phyloP scores from a whole-genome alignment of 2,113 vertebrate species.

The Heptranchias perlo region DNA sequence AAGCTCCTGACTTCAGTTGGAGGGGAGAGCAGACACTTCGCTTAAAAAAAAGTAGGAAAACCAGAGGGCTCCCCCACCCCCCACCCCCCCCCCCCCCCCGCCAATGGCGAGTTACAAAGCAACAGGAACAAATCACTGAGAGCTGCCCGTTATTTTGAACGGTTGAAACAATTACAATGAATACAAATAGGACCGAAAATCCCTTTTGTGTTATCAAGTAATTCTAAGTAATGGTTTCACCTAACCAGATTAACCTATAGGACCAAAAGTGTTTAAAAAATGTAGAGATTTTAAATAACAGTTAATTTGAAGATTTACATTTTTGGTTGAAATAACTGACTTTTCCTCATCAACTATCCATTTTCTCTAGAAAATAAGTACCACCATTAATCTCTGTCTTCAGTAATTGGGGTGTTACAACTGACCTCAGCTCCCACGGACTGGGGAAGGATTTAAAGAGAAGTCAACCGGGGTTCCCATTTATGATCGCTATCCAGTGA shows the following conservation, averaged over 20 bases:
- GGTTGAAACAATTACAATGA: not conserved
- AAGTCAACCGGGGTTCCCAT: not conserved
- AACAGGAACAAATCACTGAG: not conserved
- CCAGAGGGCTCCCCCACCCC: not conserved
- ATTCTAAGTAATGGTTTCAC: not conserved
- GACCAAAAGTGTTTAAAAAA: not conserved
- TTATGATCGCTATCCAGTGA: not conserved
- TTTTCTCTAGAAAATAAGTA: not conserved
- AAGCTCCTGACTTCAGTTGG: not conserved
- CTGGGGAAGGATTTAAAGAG: not conserved
- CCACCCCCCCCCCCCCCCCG: too few species aligned
- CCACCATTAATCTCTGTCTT: not conserved
- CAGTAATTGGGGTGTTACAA: not conserved
- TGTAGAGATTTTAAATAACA: not conserved
- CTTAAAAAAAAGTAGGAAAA: not conserved
- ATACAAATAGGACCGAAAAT: not conserved
- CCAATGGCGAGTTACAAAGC: too few species aligned
- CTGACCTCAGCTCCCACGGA: not conserved
- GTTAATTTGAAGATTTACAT: not conserved
- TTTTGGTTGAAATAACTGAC: not conserved
- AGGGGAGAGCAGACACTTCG: not conserved
- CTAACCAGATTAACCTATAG: not conserved
- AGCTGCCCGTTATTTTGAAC: not conserved
- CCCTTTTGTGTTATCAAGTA: not conserved
- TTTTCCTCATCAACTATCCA: not conserved